Conservation (phyloP, 2,888 invertebrate genomes). For the Dusona sp. region DNA sequence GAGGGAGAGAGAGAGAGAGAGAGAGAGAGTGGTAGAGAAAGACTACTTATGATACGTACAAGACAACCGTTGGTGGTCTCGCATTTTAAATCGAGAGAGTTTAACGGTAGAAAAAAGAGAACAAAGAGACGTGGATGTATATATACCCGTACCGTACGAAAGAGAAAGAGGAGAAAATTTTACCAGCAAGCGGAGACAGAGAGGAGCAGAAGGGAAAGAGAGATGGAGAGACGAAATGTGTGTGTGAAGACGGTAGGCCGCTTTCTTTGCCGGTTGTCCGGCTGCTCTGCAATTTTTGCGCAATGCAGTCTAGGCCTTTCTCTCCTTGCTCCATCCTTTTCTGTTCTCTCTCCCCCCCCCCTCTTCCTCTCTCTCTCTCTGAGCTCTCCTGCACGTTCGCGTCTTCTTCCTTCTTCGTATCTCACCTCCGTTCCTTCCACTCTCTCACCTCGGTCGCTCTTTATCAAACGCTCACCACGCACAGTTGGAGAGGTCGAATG, state of each 20-base stretch:
- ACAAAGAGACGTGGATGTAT: slow-evolving; percentile 30
- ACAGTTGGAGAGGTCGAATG: slow-evolving; percentile 64
- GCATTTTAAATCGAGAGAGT: slow-evolving; percentile 62
- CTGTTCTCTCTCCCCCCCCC: slow-evolving; percentile 4
- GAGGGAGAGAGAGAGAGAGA: slow-evolving; percentile 36
- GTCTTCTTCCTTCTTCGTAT: slow-evolving; percentile 61
- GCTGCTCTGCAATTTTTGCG: slow-evolving; percentile 78
- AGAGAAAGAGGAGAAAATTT: slow-evolving; percentile 28
- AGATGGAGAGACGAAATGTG: slow-evolving; percentile 38
- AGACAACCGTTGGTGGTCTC: slow-evolving; percentile 48
- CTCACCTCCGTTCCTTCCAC: not conserved
- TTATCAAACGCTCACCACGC: slow-evolving; percentile 55
- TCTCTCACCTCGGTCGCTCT: slow-evolving; percentile 39
- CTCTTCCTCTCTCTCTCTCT: slow-evolving; percentile 31
- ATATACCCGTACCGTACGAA: not conserved
- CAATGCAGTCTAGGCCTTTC: slow-evolving; percentile 77
- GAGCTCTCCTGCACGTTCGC: slow-evolving; percentile 55
- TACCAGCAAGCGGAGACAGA: slow-evolving; percentile 29
- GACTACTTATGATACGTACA: slow-evolving; percentile 39
- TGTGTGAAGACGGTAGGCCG: slow-evolving; percentile 65
- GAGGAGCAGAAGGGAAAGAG: slow-evolving; percentile 39
- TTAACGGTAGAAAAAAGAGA: slow-evolving; percentile 55
- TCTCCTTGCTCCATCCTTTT: slow-evolving; percentile 34
- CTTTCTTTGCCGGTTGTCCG: slow-evolving; percentile 72
- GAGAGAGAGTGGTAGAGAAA: slow-evolving; percentile 26